Base-by-base conservation (phyloP, 2,113 vertebrate genomes). In the Syngnathus typhle region DNA sequence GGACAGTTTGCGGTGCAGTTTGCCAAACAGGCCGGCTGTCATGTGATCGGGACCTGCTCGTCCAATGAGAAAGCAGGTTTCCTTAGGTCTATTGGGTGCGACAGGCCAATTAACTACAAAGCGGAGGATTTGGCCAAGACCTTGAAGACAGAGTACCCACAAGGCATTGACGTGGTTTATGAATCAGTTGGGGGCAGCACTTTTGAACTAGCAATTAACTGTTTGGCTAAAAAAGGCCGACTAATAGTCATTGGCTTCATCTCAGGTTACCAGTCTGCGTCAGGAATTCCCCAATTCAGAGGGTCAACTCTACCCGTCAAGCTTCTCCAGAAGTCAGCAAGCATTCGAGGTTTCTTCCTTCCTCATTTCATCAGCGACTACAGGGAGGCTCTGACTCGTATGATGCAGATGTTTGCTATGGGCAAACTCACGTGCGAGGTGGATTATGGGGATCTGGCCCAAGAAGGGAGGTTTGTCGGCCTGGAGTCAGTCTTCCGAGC, bases 1-100 rank as follows among this genome's bases (percentile, higher is more conserved):
- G 94, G 95, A 16, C 95, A 96, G 88, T 95, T 96, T 0, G 96
- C 95, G 0, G 93, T 96, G 77, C 95, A 96, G 86, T 92, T 96
- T 38, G 90, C 94, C 52, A 96, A 95, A 76, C 89, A 76, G 68
- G 95, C 94, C 10, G 92, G 92, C 51, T 98, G 96, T 84, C 94
- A 94, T 4, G 93, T 96, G 15, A 90, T 95, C 43, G 96, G 96
- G 51, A 96, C 95, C 66, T 98, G 95, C 70, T 97, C 95, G 0
- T 93, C 93, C 9, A 85, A 93, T 1, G 91, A 93, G 75, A 98
- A 98, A 79, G 87, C 86, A 0, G 90, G 89, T 60, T 96, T 96
- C 82, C 92, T 98, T 49, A 95, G 92, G 81, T 93, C 93, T 70
- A 65, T 98, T 12, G 93, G 94, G 76, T 98, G 95, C 11, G 93